Percentiles rank a stretch among this genome's conserved stretches.
phyloP scores from a whole-genome alignment of 2,888 invertebrate species.

The Rosalia funebris region DNA sequence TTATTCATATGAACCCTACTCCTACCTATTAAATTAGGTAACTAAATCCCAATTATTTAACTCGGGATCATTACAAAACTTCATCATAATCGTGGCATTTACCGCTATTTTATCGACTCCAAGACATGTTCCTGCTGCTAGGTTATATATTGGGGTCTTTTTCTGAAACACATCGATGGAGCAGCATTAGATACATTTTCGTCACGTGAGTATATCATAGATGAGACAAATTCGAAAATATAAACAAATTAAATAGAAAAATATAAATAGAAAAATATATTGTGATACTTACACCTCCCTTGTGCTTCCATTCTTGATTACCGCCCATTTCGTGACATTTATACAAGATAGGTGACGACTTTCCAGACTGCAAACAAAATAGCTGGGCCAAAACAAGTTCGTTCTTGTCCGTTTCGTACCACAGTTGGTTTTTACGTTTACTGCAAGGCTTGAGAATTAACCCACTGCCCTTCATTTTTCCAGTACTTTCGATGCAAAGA shows the following conservation, averaged over 20 bases:
- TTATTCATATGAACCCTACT: too few species aligned
- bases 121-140: conserved; percentile 86
- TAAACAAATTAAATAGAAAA: neutral
- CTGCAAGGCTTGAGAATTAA: conserved; percentile 78
- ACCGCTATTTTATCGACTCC: conserved; percentile 66
- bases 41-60: conserved; percentile 69
- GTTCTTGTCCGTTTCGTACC: conserved; percentile 85
- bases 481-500: conserved; percentile 82
- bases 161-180: conserved; percentile 65
- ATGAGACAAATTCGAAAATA: neutral
- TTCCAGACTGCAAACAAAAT: conserved; percentile 84
- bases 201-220: neutral
- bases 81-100: conserved; percentile 68
- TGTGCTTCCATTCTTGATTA: conserved; percentile 92
- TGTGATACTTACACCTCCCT: conserved; percentile 74
- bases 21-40: conserved; percentile 43
- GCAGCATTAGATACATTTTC: neutral
- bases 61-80: conserved; percentile 69
- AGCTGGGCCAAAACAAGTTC: conserved; percentile 87
- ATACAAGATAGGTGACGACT: conserved; percentile 74
- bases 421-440: conserved; percentile 78
- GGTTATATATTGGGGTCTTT: conserved; percentile 82
- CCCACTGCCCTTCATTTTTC: conserved; percentile 81
- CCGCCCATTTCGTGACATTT: conserved; percentile 95
- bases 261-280: too few species aligned